phyloP scores from a whole-genome alignment of 2,113 vertebrate species.

The Pseudonaja textilis region DNA sequence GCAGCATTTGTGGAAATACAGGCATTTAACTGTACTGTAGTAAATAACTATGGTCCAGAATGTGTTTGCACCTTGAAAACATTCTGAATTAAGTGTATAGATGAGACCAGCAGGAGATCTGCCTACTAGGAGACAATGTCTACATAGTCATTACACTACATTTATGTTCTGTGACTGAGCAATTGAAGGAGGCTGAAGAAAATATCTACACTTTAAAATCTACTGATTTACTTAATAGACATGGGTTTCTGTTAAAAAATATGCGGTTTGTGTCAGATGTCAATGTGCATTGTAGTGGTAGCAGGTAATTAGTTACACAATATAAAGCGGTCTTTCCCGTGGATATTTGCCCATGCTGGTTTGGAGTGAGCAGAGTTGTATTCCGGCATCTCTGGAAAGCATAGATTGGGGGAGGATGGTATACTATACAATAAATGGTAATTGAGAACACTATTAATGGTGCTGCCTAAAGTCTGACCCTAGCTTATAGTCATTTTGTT shows the following conservation, averaged over 20 bases:
- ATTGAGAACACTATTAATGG: background rate
- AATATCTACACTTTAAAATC: background rate
- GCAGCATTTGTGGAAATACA: background rate
- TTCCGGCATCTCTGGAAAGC: background rate
- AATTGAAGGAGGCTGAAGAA: background rate
- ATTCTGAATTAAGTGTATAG: background rate
- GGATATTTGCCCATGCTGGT: background rate
- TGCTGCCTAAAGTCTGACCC: background rate
- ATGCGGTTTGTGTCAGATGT: no score
- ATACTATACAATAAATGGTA: background rate
- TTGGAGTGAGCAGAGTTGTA: background rate
- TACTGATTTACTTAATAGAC: background rate
- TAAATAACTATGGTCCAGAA: background rate
- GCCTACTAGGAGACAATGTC: background rate
- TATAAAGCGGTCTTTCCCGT: background rate
- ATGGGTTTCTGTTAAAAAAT: background rate
- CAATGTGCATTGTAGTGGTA: background rate
- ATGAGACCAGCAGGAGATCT: background rate
- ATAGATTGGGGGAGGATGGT: background rate
- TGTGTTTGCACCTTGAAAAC: background rate
- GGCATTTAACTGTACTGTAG: background rate
- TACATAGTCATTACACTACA: background rate
- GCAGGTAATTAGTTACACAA: background rate
- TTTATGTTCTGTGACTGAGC: background rate
- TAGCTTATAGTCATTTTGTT: background rate